These are phyloP conservation scores for Pandemis cinnamomeana DNA, from an alignment of 2,888 invertebrate genomes.

Conservation along the genomic window DNA sequence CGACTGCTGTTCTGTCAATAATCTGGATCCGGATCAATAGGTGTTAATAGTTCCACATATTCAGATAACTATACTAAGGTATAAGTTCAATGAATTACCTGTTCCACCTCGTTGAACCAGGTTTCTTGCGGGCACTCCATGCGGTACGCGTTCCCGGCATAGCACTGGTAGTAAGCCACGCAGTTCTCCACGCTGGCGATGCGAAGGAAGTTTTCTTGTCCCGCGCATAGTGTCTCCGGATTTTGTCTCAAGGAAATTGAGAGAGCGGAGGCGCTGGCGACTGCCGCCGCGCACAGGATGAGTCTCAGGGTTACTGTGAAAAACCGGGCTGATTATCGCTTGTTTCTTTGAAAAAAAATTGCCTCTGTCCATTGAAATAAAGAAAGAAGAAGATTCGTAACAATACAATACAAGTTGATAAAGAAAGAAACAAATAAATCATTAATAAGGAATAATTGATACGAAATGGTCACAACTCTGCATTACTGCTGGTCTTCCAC, in stretches of 20 bases:
- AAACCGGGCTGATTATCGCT: neutral
- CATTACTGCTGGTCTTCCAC: too few relatives aligned
- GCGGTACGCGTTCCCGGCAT: conserved; percentile 70
- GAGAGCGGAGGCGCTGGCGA: conserved; percentile 70
- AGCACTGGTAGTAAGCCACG: conserved; percentile 77
- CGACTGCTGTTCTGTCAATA: too few relatives aligned
- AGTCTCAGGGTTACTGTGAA: conserved; percentile 59
- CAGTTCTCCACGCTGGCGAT: conserved; percentile 72
- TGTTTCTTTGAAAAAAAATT: too few relatives aligned
- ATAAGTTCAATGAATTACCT: conserved; percentile 59
- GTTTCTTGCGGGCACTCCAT: conserved; percentile 74
- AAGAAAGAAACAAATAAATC: too few relatives aligned
- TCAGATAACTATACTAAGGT: too few relatives aligned
- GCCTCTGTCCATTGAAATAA: too few relatives aligned
- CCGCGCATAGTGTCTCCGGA: conserved; percentile 77
- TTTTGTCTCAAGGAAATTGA: conserved; percentile 77
- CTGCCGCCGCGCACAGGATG: conserved; percentile 58
- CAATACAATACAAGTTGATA: too few relatives aligned
- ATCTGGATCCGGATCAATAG: too few relatives aligned
- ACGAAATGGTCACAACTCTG: too few relatives aligned
- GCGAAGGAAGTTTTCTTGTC: conserved; percentile 78
- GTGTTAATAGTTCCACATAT: too few relatives aligned
- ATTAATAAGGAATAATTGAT: too few relatives aligned
- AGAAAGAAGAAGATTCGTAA: too few relatives aligned
- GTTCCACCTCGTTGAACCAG: conserved; percentile 78